Evolutionary conservation across 1,140 invertebrate genomes (phyloP).

Genomic region (Elymnias hypermnestra): DNA sequence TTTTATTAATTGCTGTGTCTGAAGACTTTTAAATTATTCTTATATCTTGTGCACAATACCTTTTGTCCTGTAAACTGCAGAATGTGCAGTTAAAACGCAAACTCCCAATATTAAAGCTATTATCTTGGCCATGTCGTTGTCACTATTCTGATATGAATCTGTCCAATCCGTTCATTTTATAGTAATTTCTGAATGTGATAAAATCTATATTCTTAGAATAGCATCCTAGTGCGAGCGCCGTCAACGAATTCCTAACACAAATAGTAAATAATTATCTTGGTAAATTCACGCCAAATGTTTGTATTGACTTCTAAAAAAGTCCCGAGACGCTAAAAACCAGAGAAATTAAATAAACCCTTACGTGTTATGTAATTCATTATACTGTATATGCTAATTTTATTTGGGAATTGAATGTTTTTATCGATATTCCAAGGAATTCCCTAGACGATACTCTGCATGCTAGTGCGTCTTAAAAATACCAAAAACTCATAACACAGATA

Average conservation of each 20-base stretch:
- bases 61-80: conserved; percentile 7
- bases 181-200: conserved; percentile 14
- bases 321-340: not conserved
- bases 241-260: conserved; percentile 27
- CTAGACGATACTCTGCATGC: no score
- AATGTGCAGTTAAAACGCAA: conserved; percentile 10
- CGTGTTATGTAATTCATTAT: not conserved
- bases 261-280: conserved; percentile 9
- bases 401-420: not conserved
- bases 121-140: conserved; percentile 20
- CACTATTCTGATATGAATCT: conserved; percentile 16
- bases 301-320: not conserved
- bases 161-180: conserved; percentile 21
- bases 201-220: conserved; percentile 34
- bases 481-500: no score
- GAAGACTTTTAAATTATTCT: no score
- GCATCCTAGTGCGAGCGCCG: conserved; percentile 17
- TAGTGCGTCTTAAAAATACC: no score
- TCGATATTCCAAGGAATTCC: no score
- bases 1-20: no score
- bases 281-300: conserved; percentile 1
- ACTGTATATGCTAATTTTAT: not conserved
- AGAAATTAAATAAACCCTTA: not conserved
- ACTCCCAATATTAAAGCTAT: conserved; percentile 7
- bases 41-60: conserved; percentile 5